Base-by-base conservation (phyloP, 1,140 invertebrate genomes). In the Brachionus asplanchnoidis region DNA sequence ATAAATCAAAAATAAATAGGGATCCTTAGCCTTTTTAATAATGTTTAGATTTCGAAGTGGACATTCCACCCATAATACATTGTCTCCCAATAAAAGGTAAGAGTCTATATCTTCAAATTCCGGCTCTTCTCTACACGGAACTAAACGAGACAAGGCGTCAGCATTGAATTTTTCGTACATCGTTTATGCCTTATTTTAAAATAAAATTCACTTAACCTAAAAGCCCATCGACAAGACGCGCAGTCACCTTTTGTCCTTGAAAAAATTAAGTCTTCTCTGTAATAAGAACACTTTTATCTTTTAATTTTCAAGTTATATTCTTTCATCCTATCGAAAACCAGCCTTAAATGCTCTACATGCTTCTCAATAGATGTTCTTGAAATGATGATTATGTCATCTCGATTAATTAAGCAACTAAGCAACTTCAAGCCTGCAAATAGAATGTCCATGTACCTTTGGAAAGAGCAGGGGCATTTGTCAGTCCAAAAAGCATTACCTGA, bases 381-480 rank as follows among this genome's bases (percentile, higher is more conserved):
- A 9, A 42, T 5, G 40, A 42, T 42, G 40, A 42, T 42, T 42
- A 42, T 42, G 40, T 42, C 40, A 42, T 42, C 40, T 42, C 4
- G 9, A 42, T 42, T 53, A n/a, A 79, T 40, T 14, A 53, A 36
- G 40, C 77, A 79, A n/a, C 77, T 53, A 36, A 36, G 1, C 20
- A 42, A 53, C 14, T 32, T 79, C 11, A 79, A 40, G 1, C 53
- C 77, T 20, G 46, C 53, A n/a, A 79, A 36, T 5, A 87, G 70
- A 44, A 85, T 82, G 53, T 88, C 87, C 60, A 89, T 87, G 8
- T 88, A 85, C 23, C 88, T 26, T 88, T 42, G 88, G 84, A 89
- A 88, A 0, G 88, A 1, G 89, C 88, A 17, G 87, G 88, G 0
- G 89, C 87, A 26, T 89, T 89, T 1, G 84, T 85, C 1, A 91